A percentile compares a stretch with the other conserved stretches of the same genome.
phyloP scores from a whole-genome alignment of 2,888 invertebrate species.

The Drymonia ruficornis region DNA sequence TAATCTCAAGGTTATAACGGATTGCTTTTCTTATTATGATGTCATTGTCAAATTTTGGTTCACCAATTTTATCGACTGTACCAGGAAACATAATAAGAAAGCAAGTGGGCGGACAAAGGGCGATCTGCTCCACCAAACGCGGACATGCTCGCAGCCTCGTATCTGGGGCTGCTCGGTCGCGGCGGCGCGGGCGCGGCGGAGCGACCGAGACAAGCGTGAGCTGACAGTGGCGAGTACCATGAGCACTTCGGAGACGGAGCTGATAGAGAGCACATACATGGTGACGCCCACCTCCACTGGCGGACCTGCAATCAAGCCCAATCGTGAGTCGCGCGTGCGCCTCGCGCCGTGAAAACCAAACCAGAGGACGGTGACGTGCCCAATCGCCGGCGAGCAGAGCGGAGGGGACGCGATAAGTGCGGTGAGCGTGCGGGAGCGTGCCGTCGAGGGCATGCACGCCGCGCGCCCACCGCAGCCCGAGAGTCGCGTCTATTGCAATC shows the following conservation, averaged over 20 bases:
- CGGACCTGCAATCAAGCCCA: slow-evolving; percentile 92
- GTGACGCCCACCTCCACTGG: slow-evolving; percentile 99
- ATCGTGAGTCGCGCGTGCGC: slow-evolving; percentile 72
- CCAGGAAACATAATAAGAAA: slow-evolving; percentile 78
- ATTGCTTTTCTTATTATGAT: slow-evolving; percentile 79
- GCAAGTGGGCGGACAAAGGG: slow-evolving; percentile 78
- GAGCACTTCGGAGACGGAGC: slow-evolving; percentile 98
- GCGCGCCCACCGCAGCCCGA: slow-evolving; percentile 34
- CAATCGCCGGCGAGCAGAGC: slow-evolving; percentile 62
- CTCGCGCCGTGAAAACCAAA: slow-evolving; percentile 76
- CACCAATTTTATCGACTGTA: slow-evolving; percentile 33
- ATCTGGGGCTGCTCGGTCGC: slow-evolving; percentile 83
- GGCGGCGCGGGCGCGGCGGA: slow-evolving; percentile 61
- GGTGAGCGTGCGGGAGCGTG: slow-evolving; percentile 48
- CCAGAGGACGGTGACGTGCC: slow-evolving; percentile 71
- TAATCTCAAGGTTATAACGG: slow-evolving; percentile 67
- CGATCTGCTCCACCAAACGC: slow-evolving; percentile 79
- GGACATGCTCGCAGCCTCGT: slow-evolving; percentile 84
- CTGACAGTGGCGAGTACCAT: slow-evolving; percentile 91
- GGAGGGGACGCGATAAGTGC: slow-evolving; percentile 54
- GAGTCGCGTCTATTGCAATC: slow-evolving; percentile 65
- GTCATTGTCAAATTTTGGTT: slow-evolving; percentile 43
- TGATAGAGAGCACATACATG: slow-evolving; percentile 99
- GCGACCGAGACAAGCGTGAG: slow-evolving; percentile 78
- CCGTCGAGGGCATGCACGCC: slow-evolving; percentile 32